Base-by-base conservation (phyloP, 2,888 invertebrate genomes). In the Pristionchus mayeri region DNA sequence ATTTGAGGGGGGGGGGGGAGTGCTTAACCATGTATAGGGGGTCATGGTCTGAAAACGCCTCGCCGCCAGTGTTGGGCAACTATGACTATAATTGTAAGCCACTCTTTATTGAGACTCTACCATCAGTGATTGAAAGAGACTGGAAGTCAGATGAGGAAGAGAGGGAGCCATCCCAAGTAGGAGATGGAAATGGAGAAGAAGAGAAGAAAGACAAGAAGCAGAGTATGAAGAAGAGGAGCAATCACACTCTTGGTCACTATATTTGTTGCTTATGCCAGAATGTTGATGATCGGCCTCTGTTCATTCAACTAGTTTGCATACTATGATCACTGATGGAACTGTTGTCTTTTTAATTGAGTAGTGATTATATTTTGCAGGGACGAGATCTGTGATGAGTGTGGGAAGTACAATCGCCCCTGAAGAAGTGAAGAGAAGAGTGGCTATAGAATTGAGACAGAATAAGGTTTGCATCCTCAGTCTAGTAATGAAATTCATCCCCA, bases 361-460 rank as follows among this genome's bases (percentile, higher is more conserved):
- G 37, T 7, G 6, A n/a, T n/a, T 6, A 30, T n/a, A 11, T 48
- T 18, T 57, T 57, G 37, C 2, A 80, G 80, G 80, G 21, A 80
- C 80, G 6, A 50, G 80, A 48, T 80, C 80, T 24, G 27, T 90
- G 86, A 18, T 48, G 54, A 80, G 80, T 57, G 57, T 57, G 11
- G 37, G 57, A 27, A 80, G 57, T 37, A 91, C 92, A 1, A 91
- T 92, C 34, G 87, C 91, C 30, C 86, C 90, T 13, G 90, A 89
- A 48, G 92, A 92, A 60, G 89, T 92, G 48, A 91, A 91, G 67
- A 85, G 87, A 54, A 89, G 91, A 71, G 83, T 92, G 44, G 86
- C 90, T 13, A 78, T 87, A 84, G 91, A 90, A 80, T 87, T 86
- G 48, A 87, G 88, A 67, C 84, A 88, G 50, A 90, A 91, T 52